Percentiles rank a stretch among this genome's conserved stretches.
phyloP scores from a whole-genome alignment of 2,888 invertebrate genomes.

The Sabatieria punctata region DNA sequence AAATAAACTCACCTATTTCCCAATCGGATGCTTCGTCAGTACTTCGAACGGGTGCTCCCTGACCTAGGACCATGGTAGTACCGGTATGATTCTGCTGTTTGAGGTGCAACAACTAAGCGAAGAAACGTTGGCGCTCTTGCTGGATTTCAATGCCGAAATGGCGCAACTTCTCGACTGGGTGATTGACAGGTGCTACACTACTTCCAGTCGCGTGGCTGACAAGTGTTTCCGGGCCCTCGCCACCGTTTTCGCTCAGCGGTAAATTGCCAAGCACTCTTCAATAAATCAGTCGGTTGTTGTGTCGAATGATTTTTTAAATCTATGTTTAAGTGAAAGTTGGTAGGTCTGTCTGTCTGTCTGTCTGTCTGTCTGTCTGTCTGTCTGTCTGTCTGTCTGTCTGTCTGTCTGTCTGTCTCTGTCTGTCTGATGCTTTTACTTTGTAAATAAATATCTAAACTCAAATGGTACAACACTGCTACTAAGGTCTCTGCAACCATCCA shows the following conservation, averaged over 20 bases:
- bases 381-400: too few relatives aligned
- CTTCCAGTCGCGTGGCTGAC: slow-evolving; percentile 71
- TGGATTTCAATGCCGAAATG: slow-evolving; percentile 86
- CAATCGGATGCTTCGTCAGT: too few relatives aligned
- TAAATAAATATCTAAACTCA: too few relatives aligned
- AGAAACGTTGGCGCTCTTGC: slow-evolving; percentile 73
- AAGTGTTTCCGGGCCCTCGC: slow-evolving; percentile 89
- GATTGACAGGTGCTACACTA: slow-evolving; percentile 90
- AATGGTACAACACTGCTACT: too few relatives aligned
- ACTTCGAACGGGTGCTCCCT: too few relatives aligned
- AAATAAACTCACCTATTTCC: slow-evolving; percentile 11
- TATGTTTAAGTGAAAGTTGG: too few relatives aligned
- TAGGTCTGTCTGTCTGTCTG: too few relatives aligned
- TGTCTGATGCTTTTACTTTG: too few relatives aligned
- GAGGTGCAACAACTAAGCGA: slow-evolving; percentile 76
- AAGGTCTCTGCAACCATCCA: too few relatives aligned
- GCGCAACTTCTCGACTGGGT: slow-evolving; percentile 87
- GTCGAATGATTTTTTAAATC: too few relatives aligned
- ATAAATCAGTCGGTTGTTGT: neutral
- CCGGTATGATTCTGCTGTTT: slow-evolving; percentile 13
- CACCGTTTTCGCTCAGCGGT: slow-evolving; percentile 88
- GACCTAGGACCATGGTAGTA: neutral
- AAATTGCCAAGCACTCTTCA: slow-evolving; percentile 18
- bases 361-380: too few relatives aligned
- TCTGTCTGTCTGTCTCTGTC: too few relatives aligned